phyloP scores from a whole-genome alignment of 1,140 invertebrate species.

The Homarus americanus region DNA sequence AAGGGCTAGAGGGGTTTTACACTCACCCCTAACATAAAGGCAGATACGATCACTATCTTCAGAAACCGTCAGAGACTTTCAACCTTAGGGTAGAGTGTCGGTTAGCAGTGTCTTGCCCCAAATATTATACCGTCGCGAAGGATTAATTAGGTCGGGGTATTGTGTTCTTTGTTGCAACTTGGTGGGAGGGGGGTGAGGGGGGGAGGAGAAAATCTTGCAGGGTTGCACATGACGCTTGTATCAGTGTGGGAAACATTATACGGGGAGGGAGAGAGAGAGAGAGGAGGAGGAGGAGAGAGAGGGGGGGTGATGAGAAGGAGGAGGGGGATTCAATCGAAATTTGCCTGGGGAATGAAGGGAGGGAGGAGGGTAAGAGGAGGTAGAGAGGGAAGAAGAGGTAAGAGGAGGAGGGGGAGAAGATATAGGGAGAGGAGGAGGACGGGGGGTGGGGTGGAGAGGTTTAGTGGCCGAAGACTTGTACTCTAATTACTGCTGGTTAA shows the following conservation, averaged over 20 bases:
- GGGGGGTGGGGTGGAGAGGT: not conserved
- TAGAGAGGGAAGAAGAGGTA: not conserved
- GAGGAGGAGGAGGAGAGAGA: not conserved
- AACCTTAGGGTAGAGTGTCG: not conserved
- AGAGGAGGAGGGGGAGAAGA: not conserved
- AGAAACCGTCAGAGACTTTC: not conserved
- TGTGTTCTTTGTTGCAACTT: constrained; percentile 58
- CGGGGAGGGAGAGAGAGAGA: not conserved
- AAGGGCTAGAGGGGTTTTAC: too few species aligned
- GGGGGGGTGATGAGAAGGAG: too few species aligned
- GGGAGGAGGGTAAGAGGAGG: not conserved
- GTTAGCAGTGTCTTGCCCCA: not conserved
- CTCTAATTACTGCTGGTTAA: too few species aligned
- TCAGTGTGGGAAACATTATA: not conserved
- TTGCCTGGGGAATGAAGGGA: too few species aligned
- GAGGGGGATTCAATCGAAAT: too few species aligned
- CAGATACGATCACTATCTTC: not conserved
- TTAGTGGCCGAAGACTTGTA: too few species aligned
- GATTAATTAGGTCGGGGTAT: constrained; percentile 54
- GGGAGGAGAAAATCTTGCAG: constrained; percentile 20
- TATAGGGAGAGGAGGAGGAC: not conserved
- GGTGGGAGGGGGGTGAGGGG: too few species aligned
- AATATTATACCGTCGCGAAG: not conserved
- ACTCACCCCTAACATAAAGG: too few species aligned
- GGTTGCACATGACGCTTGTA: not conserved